Evolutionary conservation across 1,140 invertebrate genomes (phyloP).

Genomic region (Drosophila neocordata): DNA sequence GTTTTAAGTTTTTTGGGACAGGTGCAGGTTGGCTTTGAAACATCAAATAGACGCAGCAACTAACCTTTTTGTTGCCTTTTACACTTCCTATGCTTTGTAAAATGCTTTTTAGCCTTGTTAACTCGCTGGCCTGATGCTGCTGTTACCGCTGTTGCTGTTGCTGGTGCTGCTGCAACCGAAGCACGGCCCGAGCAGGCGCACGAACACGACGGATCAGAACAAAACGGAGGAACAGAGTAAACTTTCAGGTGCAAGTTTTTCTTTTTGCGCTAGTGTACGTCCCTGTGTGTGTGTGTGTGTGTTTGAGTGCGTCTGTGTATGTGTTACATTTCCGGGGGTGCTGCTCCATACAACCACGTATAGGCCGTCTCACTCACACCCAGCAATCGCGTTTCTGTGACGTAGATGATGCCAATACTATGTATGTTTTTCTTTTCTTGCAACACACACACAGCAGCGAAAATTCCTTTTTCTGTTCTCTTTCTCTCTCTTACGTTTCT

Average conservation of each 20-base stretch:
- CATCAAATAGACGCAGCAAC: conserved; percentile 44
- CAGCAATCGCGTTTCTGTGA: conserved; percentile 52
- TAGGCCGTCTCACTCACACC: conserved; percentile 50
- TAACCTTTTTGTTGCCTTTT: conserved; percentile 60
- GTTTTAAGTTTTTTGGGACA: conserved; percentile 44
- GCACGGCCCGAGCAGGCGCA: conserved; percentile 46
- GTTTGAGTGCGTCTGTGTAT: conserved; percentile 31
- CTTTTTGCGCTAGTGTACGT: conserved; percentile 47
- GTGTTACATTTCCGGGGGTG: conserved; percentile 78
- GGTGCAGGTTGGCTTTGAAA: conserved; percentile 47
- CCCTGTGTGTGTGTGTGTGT: conserved; percentile 10
- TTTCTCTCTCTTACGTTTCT: neutral
- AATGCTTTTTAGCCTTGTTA: neutral
- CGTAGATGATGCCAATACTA: conserved; percentile 54
- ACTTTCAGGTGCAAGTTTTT: conserved; percentile 81
- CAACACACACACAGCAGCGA: conserved; percentile 37
- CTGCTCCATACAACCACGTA: conserved; percentile 39
- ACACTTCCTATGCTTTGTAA: conserved; percentile 35
- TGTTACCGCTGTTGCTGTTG: conserved; percentile 5
- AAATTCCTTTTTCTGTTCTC: conserved; percentile 54
- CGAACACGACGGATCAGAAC: conserved; percentile 24
- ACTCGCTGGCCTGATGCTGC: neutral
- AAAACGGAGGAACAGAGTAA: conserved; percentile 32
- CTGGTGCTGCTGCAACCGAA: conserved; percentile 35
- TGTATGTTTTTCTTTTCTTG: conserved; percentile 41